A percentile compares a stretch with the other conserved stretches of the same genome.
These are phyloP conservation scores for Drosophila formosana DNA, from an alignment of 2,888 invertebrate species.

Conservation along the genomic window DNA sequence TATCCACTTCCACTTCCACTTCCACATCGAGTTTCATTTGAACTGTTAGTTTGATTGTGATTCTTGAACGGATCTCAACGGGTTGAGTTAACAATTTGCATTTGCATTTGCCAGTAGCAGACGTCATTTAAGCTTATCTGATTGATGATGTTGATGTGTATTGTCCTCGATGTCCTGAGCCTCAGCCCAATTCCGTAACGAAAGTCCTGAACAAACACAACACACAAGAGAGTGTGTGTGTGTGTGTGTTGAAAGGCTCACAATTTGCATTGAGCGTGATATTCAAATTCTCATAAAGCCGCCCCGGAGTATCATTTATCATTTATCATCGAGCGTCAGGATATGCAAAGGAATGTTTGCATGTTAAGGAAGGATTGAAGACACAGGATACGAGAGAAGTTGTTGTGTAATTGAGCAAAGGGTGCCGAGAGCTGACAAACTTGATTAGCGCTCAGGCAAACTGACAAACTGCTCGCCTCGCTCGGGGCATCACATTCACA, in stretches of 20 bases:
- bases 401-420: constrained; percentile 73
- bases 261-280: constrained; percentile 74
- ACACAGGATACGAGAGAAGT: constrained; percentile 32
- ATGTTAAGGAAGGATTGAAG: constrained; percentile 18
- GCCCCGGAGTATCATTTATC: constrained; percentile 72
- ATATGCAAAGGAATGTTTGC: constrained; percentile 28
- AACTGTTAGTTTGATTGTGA: constrained; percentile 71
- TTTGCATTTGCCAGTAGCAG: constrained; percentile 62
- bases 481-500: constrained; percentile 26
- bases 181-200: constrained; percentile 17
- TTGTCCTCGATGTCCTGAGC: constrained; percentile 35
- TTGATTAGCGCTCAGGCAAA: constrained; percentile 57
- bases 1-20: constrained; percentile 31
- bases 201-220: constrained; percentile 77
- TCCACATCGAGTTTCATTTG: constrained; percentile 14
- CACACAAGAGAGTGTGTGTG: neutral
- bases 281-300: constrained; percentile 77
- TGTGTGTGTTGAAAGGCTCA: constrained; percentile 66
- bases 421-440: constrained; percentile 70
- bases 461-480: constrained; percentile 25
- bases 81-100: constrained; percentile 77
- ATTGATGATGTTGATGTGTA: constrained; percentile 79
- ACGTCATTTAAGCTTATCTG: constrained; percentile 81
- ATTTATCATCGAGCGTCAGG: constrained; percentile 69
- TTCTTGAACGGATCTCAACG: constrained; percentile 61